Evolutionary conservation across 2,888 invertebrate species (phyloP), one percentile per base, ranked within the genome.

Genomic region (Cantharis flavilabris): DNA sequence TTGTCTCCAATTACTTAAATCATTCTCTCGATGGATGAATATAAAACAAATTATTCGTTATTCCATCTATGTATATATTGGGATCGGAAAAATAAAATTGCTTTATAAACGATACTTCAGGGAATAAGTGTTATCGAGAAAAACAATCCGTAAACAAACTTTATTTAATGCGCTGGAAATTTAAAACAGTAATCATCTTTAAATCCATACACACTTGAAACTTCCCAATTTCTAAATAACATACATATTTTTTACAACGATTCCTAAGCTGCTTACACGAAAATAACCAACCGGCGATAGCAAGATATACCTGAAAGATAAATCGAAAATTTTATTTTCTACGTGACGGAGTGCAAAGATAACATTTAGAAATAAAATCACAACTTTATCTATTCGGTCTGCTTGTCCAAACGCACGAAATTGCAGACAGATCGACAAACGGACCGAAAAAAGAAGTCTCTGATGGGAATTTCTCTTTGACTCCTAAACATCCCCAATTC

Each of bases 1-100:
- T 16, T 73, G 73, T 73, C 63, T 28, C 16, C 33, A 62, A 73
- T 62, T 73, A 69, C 30, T 13, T 13, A 62, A 26, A 73, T 73
- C n/a, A 49, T n/a, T 49, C n/a, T 49, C 49, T n/a, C n/a, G 2
- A 49, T 49, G n/a, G 49, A n/a, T 49, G 49, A 49, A 49, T 49
- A 49, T n/a, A 49, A 49, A 49, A 49, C n/a, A 49, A 49, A 49
- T 49, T 49, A 49, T 49, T 49, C 49, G 49, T n/a, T 49, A 49
- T 49, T 49, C n/a, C 49, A n/a, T n/a, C n/a, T 49, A 49, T 49
- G 7, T n/a, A n/a, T n/a, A n/a, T 49, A n/a, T 2, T n/a, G n/a
- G n/a, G 2, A 49, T 33, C 49, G 49, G n/a, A 7, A 49, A 49
- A 49, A 49, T 49, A 49, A 49, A 49, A 49, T 49, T n/a, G 49